Evolutionary conservation across 2,888 invertebrate species (phyloP), one percentile per base, ranked within the genome.

Genomic region (Drosophila engyochracea): DNA sequence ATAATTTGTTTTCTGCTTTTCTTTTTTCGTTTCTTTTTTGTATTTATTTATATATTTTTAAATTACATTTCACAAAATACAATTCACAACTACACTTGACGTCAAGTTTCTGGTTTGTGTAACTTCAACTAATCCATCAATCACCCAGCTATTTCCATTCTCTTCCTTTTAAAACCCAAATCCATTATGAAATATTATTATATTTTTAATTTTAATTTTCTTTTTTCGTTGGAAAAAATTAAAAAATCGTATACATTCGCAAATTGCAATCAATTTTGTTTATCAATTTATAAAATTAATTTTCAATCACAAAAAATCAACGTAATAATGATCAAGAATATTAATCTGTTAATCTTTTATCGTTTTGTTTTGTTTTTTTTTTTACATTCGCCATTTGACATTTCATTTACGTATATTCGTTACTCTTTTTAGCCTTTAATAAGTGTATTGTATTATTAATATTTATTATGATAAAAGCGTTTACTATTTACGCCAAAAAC

Each of bases 81-180:
- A 92, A 91, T 91, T 92, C 92, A 92, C 92, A 92, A 92, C 93
- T 92, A 92, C 91, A 83, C 90, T 86, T 91, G 91, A 85, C 90
- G 82, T 64, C 88, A 89, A 90, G 83, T 90, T 87, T 83, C 73
- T 82, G 79, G 79, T 78, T 84, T 70, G 70, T 74, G 73, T 75
- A 78, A 83, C 89, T 86, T 89, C 83, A 83, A 80, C 89, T 89
- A 74, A 79, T 79, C 76, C 70, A 71, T 70, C 75, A 68, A 85
- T 76, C 81, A 67, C 62, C 63, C 74, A 86, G 69, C 71, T 62
- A 64, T 68, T 78, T 59, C 54, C 59, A 70, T 66, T 49, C 58
- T 62, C 49, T 66, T 76, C 66, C 28, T 49, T 67, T 39, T 14
- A 19, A 63, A 81, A 82, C 65, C 86, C 77, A 90, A 74, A 86